Evolutionary conservation across 1,140 invertebrate species (phyloP).

Genomic region (Penaeus vannamei): DNA sequence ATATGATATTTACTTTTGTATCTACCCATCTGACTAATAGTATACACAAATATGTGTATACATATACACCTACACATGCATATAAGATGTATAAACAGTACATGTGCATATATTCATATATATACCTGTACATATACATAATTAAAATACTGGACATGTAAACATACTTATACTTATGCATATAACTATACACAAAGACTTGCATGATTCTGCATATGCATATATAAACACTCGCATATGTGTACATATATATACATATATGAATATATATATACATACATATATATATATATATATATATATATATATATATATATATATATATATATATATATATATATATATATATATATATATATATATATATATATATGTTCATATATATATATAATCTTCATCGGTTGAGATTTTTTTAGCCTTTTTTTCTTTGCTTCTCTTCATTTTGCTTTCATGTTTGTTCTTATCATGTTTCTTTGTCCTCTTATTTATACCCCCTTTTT

Average conservation of each 20-base stretch:
- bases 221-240: background rate
- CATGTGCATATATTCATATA: background rate
- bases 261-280: conserved; percentile 20
- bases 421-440: too few species aligned
- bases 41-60: too few species aligned
- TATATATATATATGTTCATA: conserved; percentile 10
- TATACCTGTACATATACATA: background rate
- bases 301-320: conserved; percentile 37
- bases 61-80: too few species aligned
- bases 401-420: background rate
- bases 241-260: conserved; percentile 4
- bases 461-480: too few species aligned
- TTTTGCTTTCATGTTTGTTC: too few species aligned
- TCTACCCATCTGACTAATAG: too few species aligned
- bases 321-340: conserved; percentile 30
- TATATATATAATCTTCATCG: conserved; percentile 43
- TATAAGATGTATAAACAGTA: too few species aligned
- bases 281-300: conserved; percentile 20
- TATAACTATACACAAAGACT: background rate
- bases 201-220: background rate
- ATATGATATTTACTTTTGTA: too few species aligned
- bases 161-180: background rate
- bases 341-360: conserved; percentile 22
- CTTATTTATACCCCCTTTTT: too few species aligned
- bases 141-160: background rate